phyloP scores from a whole-genome alignment of 2,888 invertebrate species.

The Andrena praecox region DNA sequence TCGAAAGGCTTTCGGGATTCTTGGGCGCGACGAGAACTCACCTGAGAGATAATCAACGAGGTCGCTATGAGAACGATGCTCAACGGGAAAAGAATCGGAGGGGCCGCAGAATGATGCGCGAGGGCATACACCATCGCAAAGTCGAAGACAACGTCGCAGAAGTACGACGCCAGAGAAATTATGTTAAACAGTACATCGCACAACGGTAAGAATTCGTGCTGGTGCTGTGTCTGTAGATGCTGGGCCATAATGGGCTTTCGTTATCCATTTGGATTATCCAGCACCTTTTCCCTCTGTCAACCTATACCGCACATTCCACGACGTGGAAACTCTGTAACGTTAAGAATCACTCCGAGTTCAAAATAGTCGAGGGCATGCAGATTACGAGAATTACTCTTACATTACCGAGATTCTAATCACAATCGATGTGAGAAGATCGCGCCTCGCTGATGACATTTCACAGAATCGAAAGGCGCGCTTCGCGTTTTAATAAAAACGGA shows the following conservation, averaged over 20 bases:
- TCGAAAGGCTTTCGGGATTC: background rate
- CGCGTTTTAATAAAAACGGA: background rate
- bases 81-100: constrained; percentile 79
- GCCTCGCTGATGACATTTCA: background rate
- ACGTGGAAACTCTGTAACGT: constrained; percentile 5
- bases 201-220: constrained; percentile 92
- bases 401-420: background rate
- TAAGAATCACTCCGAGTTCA: background rate
- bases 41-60: constrained; percentile 92
- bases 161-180: constrained; percentile 95
- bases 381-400: background rate
- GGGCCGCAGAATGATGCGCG: constrained; percentile 86
- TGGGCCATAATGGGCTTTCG: constrained; percentile 84
- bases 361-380: too few relatives aligned
- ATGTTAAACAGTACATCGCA: constrained; percentile 97
- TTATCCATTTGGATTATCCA: constrained; percentile 83
- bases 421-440: background rate
- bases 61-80: constrained; percentile 90
- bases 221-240: constrained; percentile 79
- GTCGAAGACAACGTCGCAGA: constrained; percentile 96
- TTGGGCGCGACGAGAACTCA: constrained; percentile 70
- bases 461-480: too few relatives aligned
- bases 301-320: constrained; percentile 54
- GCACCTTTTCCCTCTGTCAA: constrained; percentile 67
- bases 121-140: constrained; percentile 94